phyloP scores from a whole-genome alignment of 2,888 invertebrate genomes.

The Cinara cedri region DNA sequence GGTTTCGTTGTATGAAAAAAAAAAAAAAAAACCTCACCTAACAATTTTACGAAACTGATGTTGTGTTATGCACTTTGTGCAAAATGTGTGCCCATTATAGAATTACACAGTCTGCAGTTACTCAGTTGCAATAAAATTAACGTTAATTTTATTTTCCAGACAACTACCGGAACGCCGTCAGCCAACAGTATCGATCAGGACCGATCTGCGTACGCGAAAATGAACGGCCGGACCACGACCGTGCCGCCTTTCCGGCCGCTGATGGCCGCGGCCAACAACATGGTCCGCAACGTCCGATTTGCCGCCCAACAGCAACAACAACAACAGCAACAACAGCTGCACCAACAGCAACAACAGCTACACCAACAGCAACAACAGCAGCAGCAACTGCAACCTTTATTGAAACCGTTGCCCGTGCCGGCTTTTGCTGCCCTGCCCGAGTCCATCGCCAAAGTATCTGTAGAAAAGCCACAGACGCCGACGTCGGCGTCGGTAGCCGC shows the following conservation, averaged over 20 bases:
- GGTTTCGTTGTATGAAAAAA: background rate
- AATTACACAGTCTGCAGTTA: background rate
- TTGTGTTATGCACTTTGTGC: too few relatives aligned
- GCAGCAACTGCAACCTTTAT: conserved; percentile 61
- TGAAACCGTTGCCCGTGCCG: conserved; percentile 63
- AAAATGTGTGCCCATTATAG: too few relatives aligned
- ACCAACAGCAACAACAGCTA: conserved; percentile 59
- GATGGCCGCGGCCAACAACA: conserved; percentile 70
- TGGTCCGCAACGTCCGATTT: conserved; percentile 63
- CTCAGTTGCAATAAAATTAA: background rate
- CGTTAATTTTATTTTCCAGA: background rate
- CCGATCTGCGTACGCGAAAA: conserved; percentile 42
- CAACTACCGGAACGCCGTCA: background rate
- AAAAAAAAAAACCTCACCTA: background rate
- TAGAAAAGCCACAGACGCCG: conserved; percentile 62
- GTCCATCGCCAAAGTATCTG: conserved; percentile 68
- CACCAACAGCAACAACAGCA: conserved; percentile 39
- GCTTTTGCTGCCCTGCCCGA: conserved; percentile 67
- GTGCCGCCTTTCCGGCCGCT: conserved; percentile 82
- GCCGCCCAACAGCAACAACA: conserved; percentile 51
- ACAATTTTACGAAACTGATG: too few relatives aligned
- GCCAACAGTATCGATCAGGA: background rate
- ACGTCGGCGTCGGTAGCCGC: conserved; percentile 59
- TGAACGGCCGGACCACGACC: conserved; percentile 65
- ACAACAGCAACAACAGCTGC: background rate